A percentile compares a stretch with the other conserved stretches of the same genome.
Evolutionary conservation across 2,797 vertebrate species (phyloP).

Genomic region (Mormyrus hasselquistii): DNA sequence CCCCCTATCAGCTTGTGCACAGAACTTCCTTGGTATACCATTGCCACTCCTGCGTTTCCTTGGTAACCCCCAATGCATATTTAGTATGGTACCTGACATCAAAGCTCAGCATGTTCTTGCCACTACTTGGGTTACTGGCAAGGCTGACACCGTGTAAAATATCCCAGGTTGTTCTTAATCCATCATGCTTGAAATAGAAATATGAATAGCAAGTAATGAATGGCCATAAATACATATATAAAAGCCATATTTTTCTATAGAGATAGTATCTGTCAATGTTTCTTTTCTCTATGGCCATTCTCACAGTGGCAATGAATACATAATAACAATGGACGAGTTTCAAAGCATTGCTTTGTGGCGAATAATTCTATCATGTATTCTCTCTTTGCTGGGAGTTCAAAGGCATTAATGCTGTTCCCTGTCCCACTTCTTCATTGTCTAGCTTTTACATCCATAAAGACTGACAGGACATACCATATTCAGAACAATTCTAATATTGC

Average conservation of each 20-base stretch:
- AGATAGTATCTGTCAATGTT: neutral
- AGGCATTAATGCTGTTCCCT: neutral
- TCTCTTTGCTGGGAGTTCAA: neutral
- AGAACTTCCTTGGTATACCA: neutral
- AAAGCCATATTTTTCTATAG: neutral
- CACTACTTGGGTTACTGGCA: neutral
- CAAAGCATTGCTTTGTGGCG: neutral
- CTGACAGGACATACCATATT: neutral
- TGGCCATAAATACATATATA: neutral
- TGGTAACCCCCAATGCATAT: neutral
- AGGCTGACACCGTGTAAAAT: neutral
- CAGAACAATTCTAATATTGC: neutral
- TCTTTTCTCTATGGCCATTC: neutral
- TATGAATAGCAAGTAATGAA: neutral
- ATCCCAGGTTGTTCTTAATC: neutral
- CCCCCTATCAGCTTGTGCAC: neutral
- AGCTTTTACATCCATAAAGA: neutral
- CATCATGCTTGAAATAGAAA: neutral
- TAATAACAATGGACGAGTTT: neutral
- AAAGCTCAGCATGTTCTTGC: neutral
- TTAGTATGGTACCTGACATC: neutral
- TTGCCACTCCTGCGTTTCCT: neutral
- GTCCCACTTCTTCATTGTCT: neutral
- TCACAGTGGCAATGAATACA: neutral
- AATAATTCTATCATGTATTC: neutral